Conservation (phyloP, 1,140 invertebrate species). For the Streblospio benedicti region DNA sequence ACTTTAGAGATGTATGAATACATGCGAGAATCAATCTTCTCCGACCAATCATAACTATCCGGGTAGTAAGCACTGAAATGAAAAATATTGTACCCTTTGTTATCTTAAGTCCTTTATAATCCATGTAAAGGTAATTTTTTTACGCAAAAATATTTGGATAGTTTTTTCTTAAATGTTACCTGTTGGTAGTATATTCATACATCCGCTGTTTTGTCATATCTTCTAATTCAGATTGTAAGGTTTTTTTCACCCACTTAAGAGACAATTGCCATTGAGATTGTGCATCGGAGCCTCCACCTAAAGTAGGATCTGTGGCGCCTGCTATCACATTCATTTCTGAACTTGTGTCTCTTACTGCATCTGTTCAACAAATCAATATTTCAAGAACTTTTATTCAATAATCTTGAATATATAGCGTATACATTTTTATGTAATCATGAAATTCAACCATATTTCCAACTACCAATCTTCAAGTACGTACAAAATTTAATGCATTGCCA, state of each 20-base stretch:
- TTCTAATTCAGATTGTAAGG: neutral
- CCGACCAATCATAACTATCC: neutral
- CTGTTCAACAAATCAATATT: neutral
- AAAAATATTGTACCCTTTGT: too few species aligned
- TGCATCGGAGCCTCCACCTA: slow-evolving; percentile 1
- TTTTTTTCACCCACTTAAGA: slow-evolving; percentile 3
- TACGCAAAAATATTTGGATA: too few species aligned
- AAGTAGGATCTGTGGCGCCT: slow-evolving; percentile 11
- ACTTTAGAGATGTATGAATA: slow-evolving; percentile 5
- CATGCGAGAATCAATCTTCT: slow-evolving; percentile 4
- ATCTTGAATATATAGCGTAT: neutral
- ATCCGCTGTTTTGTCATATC: neutral
- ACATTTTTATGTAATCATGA: neutral
- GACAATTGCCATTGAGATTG: slow-evolving; percentile 10
- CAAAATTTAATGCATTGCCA: too few species aligned
- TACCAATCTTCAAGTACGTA: too few species aligned
- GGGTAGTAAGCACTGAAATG: slow-evolving; percentile 8
- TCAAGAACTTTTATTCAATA: slow-evolving; percentile 2
- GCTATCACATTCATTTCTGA: slow-evolving; percentile 5
- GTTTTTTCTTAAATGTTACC: too few species aligned
- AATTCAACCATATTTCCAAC: neutral
- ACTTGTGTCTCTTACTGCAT: slow-evolving; percentile 8
- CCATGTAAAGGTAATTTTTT: too few species aligned
- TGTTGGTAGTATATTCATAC: neutral
- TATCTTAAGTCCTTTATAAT: too few species aligned